phyloP scores from a whole-genome alignment of 2,888 invertebrate genomes.

The Dascillus cervinus region DNA sequence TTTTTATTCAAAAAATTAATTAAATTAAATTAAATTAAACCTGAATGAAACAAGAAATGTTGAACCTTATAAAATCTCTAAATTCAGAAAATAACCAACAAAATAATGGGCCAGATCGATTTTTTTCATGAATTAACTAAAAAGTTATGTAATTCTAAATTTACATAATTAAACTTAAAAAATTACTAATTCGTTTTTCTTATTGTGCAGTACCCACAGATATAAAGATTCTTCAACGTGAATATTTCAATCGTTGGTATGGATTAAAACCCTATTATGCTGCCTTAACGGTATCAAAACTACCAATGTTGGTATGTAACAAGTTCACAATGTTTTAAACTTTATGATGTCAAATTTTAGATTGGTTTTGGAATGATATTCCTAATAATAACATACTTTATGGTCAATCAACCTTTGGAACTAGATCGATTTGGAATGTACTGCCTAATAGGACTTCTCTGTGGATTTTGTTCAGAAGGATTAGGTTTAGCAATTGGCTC shows the following conservation, averaged over 20 bases:
- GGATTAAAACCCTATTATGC: conserved; percentile 56
- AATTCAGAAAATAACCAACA: too few relatives aligned
- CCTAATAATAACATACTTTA: neutral
- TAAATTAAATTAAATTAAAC: too few relatives aligned
- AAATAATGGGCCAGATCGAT: too few relatives aligned
- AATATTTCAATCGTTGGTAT: conserved; percentile 63
- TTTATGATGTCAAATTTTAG: neutral
- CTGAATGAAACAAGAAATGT: too few relatives aligned
- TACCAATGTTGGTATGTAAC: conserved; percentile 36
- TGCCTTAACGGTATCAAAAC: conserved; percentile 48
- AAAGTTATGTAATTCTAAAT: too few relatives aligned
- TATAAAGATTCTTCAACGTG: conserved; percentile 50
- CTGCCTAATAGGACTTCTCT: neutral
- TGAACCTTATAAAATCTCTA: too few relatives aligned
- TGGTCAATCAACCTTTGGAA: neutral
- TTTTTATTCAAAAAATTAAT: too few relatives aligned
- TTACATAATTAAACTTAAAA: too few relatives aligned
- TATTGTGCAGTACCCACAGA: conserved; percentile 55
- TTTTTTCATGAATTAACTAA: too few relatives aligned
- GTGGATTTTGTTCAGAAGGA: neutral
- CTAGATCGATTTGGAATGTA: neutral
- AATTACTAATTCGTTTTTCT: too few relatives aligned
- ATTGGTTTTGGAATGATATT: neutral
- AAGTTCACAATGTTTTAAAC: too few relatives aligned
- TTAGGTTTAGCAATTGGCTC: neutral